Conservation (phyloP, 2,797 vertebrate species). For the Coreius guichenoti region DNA sequence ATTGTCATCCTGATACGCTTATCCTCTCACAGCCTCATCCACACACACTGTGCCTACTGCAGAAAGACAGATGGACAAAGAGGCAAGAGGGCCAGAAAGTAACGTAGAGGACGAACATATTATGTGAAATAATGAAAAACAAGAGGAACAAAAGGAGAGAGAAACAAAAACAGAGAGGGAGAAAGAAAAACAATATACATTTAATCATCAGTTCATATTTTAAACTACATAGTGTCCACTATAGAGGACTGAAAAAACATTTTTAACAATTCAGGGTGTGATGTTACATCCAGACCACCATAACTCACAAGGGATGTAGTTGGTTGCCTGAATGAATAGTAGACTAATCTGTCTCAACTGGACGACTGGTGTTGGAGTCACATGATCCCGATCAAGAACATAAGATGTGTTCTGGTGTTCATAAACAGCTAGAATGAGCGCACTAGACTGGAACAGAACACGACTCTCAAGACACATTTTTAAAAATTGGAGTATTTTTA, state of each 20-base stretch:
- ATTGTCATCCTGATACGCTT: constrained; percentile 74
- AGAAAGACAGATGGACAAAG: constrained; percentile 29
- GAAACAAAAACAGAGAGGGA: constrained; percentile 24
- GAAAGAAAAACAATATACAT: constrained; percentile 15
- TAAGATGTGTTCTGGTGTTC: background rate
- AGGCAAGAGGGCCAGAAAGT: background rate
- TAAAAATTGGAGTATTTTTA: background rate
- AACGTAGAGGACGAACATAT: background rate
- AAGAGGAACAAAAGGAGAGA: constrained; percentile 36
- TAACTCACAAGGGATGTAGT: background rate
- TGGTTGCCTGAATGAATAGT: background rate
- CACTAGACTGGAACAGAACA: background rate
- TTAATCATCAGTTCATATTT: background rate
- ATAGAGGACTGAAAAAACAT: background rate
- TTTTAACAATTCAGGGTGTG: background rate
- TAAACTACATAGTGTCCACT: background rate
- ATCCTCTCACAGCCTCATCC: constrained; percentile 78
- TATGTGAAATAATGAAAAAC: constrained; percentile 5
- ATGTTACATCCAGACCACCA: background rate
- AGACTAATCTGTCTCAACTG: background rate
- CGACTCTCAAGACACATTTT: background rate
- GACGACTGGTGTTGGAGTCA: background rate
- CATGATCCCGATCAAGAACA: background rate
- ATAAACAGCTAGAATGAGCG: background rate
- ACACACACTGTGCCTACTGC: constrained; percentile 53